phyloP scores from a whole-genome alignment of 1,140 invertebrate species.

The Zaprionus camerounensis region DNA sequence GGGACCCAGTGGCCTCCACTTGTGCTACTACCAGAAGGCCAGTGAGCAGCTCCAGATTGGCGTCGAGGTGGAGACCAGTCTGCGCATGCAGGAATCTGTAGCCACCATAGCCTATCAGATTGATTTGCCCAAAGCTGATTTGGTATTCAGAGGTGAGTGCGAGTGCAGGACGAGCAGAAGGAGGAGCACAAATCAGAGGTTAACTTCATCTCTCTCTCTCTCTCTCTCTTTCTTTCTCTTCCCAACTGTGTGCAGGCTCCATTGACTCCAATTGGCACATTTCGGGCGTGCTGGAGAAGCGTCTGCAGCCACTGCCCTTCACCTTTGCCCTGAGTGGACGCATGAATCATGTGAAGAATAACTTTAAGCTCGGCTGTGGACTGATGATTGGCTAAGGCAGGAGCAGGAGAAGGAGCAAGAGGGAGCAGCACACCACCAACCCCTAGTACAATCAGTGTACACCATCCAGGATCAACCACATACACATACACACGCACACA shows the following conservation, averaged over 20 bases:
- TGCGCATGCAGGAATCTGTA: slow-evolving; percentile 94
- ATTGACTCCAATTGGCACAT: slow-evolving; percentile 98
- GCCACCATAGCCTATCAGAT: slow-evolving; percentile 98
- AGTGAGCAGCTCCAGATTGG: slow-evolving; percentile 95
- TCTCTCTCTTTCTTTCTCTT: slow-evolving; percentile 28
- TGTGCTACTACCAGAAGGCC: slow-evolving; percentile 97
- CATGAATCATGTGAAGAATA: slow-evolving; percentile 95
- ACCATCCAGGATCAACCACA: slow-evolving; percentile 2
- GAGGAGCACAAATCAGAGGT: too few relatives aligned
- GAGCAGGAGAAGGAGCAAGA: slow-evolving; percentile 9
- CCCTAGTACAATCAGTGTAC: slow-evolving; percentile 6
- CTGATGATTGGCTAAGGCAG: slow-evolving; percentile 91
- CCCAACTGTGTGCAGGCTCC: slow-evolving; percentile 87
- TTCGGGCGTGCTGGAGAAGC: slow-evolving; percentile 97
- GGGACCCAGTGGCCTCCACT: slow-evolving; percentile 92
- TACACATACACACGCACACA: slow-evolving; percentile 13
- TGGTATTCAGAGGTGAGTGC: slow-evolving; percentile 94
- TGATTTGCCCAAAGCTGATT: slow-evolving; percentile 97
- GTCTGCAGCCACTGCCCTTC: slow-evolving; percentile 96
- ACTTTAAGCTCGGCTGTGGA: slow-evolving; percentile 94
- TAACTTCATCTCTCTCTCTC: neutral
- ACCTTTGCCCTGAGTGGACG: slow-evolving; percentile 96
- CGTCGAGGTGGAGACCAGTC: slow-evolving; percentile 94
- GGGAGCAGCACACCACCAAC: slow-evolving; percentile 21
- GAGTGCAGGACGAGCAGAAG: too few relatives aligned